These are phyloP conservation scores for Mythimna impura DNA, from an alignment of 2,888 invertebrate species.

Conservation along the genomic window DNA sequence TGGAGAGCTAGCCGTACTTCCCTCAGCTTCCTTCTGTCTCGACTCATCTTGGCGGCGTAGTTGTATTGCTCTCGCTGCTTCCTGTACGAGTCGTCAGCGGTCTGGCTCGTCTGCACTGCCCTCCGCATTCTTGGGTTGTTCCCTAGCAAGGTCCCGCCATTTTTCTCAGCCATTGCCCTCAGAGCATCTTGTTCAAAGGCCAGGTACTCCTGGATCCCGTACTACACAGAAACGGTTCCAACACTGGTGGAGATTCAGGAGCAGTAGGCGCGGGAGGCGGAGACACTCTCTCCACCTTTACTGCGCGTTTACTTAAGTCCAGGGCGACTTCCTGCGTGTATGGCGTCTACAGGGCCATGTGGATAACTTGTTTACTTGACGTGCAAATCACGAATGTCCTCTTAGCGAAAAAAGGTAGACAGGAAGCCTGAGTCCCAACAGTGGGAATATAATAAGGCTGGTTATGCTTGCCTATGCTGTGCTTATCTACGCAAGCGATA, in stretches of 20 bases:
- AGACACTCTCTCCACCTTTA: too few relatives aligned
- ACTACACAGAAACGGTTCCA: conserved; percentile 49
- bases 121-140: conserved; percentile 92
- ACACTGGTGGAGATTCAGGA: conserved; percentile 47
- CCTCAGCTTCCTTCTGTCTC: conserved; percentile 95
- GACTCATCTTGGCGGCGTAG: conserved; percentile 97
- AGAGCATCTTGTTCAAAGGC: conserved; percentile 93
- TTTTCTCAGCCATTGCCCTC: conserved; percentile 89
- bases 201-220: conserved; percentile 87
- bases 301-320: too few relatives aligned
- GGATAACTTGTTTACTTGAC: too few relatives aligned
- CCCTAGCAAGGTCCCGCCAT: conserved; percentile 89
- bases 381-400: too few relatives aligned
- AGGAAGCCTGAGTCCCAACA: too few relatives aligned
- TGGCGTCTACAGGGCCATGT: too few relatives aligned
- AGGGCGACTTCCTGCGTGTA: too few relatives aligned
- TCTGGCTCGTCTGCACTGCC: conserved; percentile 78
- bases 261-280: conserved; percentile 54
- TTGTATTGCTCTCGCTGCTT: conserved; percentile 97
- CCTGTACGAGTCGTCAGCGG: conserved; percentile 94
- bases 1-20: conserved; percentile 86
- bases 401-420: too few relatives aligned
- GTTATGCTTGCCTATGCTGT: too few relatives aligned
- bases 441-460: too few relatives aligned
- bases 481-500: too few relatives aligned